Base-by-base conservation (phyloP, 1,140 invertebrate species). In the Leucophenga varia region DNA sequence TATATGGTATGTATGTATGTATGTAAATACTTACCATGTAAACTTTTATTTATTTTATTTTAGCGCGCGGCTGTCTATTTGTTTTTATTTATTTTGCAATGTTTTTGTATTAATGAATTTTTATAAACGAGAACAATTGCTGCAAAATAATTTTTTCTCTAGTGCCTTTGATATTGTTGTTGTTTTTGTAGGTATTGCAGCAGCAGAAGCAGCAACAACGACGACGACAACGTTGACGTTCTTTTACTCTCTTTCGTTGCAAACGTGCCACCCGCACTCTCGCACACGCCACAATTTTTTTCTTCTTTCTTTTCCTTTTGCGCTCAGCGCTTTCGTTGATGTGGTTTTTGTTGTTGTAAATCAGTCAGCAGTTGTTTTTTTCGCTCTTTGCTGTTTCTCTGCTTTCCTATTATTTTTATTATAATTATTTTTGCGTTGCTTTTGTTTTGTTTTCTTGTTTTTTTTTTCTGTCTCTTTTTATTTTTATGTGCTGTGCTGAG, bases 61-160 rank as follows among this genome's bases (percentile, higher is more conserved):
- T 65, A 49, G 52, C 47, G 36, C 50, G 36, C 49, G 49, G 44
- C 22, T 50, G 42, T 54, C 22, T 57, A 18, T 18, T 25, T 57
- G 61, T n/a, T n/a, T n/a, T n/a, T n/a, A n/a, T n/a, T n/a, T n/a
- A 34, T 35, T 17, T 48, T 12, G n/a, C n/a, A n/a, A n/a, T 65
- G 63, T 65, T 65, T 65, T 67, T 63, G 52, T 67, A 67, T 65
- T 61, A 65, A 67, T 65, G 63, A 67, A 67, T 65, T 67, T n/a
- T n/a, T n/a, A 55, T 61, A 59, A 67, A 67, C 55, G 32, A 65
- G 49, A 58, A 65, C 59, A 54, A 55, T 44, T 57, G 43, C 44
- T 56, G 58, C 55, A 67, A 61, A 67, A 61, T 55, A 61, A 61
- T 64, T 63, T 55, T n/a, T n/a, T n/a, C n/a, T n/a, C n/a, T n/a